Conservation (phyloP, 23 tunicate genomes). For the Botrylloides violaceus region DNA sequence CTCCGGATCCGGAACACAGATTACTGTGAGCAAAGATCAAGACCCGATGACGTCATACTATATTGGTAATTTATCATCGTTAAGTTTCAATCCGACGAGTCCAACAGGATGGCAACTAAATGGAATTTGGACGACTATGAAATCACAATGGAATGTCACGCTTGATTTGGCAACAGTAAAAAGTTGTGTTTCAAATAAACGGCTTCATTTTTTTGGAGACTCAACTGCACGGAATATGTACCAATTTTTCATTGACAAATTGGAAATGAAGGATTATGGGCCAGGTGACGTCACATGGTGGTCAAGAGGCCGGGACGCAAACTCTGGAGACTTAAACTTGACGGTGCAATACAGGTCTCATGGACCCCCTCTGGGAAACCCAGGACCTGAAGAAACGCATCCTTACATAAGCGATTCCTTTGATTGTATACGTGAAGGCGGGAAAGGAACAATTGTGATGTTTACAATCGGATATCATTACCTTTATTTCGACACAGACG, state of each 20-base stretch:
- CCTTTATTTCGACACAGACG: slow-evolving; percentile 38
- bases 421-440: slow-evolving; percentile 30
- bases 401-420: slow-evolving; percentile 59
- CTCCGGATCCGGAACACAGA: not conserved
- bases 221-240: slow-evolving; percentile 35
- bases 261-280: not conserved
- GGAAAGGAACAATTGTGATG: slow-evolving; percentile 40
- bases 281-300: not conserved
- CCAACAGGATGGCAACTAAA: slow-evolving; percentile 24
- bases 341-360: slow-evolving; percentile 50
- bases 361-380: slow-evolving; percentile 69
- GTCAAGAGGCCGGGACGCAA: slow-evolving; percentile 15
- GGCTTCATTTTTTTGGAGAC: slow-evolving; percentile 31
- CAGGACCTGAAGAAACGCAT: slow-evolving; percentile 31
- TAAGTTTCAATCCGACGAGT: not conserved
- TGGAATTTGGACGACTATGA: slow-evolving; percentile 24
- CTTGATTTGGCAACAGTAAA: not conserved
- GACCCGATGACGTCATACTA: not conserved
- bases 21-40: not conserved
- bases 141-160: not conserved
- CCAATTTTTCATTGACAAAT: not conserved
- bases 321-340: not conserved
- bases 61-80: not conserved
- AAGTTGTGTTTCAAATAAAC: slow-evolving; percentile 18
- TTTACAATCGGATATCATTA: slow-evolving; percentile 52